Evolutionary conservation across 2,113 vertebrate species (phyloP).

Genomic region (Indicator indicator): DNA sequence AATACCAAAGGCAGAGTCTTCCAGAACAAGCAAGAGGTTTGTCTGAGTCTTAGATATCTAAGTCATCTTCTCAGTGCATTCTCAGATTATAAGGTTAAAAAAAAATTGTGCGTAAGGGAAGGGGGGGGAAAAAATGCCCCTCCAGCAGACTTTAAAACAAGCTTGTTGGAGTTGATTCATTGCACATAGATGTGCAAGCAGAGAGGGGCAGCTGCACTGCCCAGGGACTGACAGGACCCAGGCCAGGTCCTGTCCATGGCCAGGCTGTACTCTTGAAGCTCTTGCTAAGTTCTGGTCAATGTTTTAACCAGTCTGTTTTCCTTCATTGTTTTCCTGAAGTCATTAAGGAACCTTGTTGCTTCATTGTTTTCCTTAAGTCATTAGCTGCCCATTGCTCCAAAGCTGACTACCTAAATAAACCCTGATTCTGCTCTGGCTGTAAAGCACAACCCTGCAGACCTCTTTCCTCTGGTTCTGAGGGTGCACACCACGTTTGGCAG

Average conservation of each 20-base stretch:
- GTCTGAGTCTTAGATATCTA: neutral
- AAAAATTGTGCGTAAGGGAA: neutral
- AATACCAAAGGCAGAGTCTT: neutral
- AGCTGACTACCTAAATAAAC: neutral
- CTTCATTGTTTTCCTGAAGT: neutral
- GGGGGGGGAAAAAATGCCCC: neutral
- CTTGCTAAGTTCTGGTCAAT: neutral
- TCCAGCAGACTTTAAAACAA: neutral
- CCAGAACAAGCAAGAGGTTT: neutral
- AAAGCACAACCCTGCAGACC: neutral
- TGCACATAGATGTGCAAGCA: accelerated
- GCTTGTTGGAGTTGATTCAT: neutral
- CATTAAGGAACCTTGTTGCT: neutral
- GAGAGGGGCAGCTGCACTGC: neutral
- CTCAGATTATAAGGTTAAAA: neutral
- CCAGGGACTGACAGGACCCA: neutral
- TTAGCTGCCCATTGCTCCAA: neutral
- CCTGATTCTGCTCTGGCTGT: neutral
- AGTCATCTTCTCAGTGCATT: neutral
- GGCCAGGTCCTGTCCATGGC: too few species aligned
- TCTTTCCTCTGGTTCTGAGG: neutral
- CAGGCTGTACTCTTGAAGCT: neutral
- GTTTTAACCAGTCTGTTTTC: neutral
- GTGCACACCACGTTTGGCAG: accelerated
- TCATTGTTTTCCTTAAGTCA: neutral